Evolutionary conservation across 2,888 invertebrate genomes (phyloP).

Genomic region (Sinotaia quadrata): DNA sequence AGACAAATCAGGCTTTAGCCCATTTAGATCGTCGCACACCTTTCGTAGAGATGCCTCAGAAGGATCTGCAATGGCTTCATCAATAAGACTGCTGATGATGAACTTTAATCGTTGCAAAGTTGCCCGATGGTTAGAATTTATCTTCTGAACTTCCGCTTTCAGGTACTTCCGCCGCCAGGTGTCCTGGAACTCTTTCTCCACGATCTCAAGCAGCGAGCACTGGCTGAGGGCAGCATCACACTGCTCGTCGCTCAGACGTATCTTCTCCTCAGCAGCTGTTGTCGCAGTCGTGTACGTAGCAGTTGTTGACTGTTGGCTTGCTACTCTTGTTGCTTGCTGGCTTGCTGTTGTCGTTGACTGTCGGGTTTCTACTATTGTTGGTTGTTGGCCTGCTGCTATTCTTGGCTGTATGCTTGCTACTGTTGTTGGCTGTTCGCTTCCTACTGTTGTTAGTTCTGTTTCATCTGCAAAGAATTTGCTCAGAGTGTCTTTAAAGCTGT

Average conservation of each 20-base stretch:
- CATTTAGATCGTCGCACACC: not conserved
- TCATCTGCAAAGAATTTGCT: not conserved
- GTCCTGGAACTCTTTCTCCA: not conserved
- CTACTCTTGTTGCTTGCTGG: no score
- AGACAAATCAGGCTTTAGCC: not conserved
- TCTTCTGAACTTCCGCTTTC: not conserved
- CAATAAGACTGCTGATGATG: not conserved
- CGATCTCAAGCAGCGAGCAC: slow-evolving; percentile 1
- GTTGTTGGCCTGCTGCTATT: no score
- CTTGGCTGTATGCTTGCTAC: no score
- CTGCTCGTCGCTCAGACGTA: slow-evolving; percentile 12
- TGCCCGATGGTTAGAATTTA: not conserved
- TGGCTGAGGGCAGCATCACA: slow-evolving; percentile 7
- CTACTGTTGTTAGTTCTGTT: not conserved
- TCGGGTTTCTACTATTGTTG: no score
- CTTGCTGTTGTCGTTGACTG: no score
- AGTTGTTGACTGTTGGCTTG: not conserved
- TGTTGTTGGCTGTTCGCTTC: no score
- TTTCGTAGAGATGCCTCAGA: not conserved
- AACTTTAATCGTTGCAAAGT: not conserved
- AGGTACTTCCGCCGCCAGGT: not conserved
- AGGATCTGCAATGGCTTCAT: not conserved
- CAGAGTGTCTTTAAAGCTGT: slow-evolving; percentile 7
- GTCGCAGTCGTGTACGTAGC: slow-evolving; percentile 2
- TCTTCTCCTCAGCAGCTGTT: not conserved